Percentiles rank a stretch among this genome's conserved stretches.
Conservation (phyloP, 2,113 vertebrate species). For the Gasterosteus aculeatus region DNA sequence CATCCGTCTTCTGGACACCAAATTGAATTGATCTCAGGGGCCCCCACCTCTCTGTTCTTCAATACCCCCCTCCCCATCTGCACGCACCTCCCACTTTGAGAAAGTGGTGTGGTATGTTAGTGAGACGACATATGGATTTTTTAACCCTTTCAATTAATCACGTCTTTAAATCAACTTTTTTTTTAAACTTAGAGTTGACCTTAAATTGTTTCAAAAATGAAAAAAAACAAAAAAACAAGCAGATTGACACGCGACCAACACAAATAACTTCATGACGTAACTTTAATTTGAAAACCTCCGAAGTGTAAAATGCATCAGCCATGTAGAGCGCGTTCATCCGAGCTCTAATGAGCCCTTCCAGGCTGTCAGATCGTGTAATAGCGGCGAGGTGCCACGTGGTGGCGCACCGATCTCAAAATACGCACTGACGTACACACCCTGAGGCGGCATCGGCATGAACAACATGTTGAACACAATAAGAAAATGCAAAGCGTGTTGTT, state of each 20-base stretch:
- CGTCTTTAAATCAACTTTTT: background rate
- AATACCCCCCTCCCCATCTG: conserved; percentile 79
- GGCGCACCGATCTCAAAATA: conserved; percentile 60
- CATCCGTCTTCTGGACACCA: conserved; percentile 80
- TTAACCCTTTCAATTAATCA: conserved; percentile 6
- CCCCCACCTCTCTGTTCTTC: conserved; percentile 57
- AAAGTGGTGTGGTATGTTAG: conserved; percentile 23
- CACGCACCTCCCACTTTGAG: conserved; percentile 61
- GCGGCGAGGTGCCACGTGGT: conserved; percentile 36
- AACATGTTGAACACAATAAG: too few species aligned
- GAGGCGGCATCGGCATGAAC: background rate
- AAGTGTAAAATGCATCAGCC: background rate
- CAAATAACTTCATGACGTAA: background rate
- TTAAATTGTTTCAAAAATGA: background rate
- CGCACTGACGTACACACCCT: background rate
- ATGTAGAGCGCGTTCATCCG: background rate
- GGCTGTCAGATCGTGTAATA: conserved; percentile 35
- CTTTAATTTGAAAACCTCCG: background rate
- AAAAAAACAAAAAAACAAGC: background rate
- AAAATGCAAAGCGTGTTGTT: background rate
- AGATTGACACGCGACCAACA: background rate
- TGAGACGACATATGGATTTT: conserved; percentile 15
- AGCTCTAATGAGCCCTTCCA: background rate
- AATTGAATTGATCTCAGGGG: conserved; percentile 76
- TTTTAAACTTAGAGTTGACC: background rate